Percentiles rank a stretch among this genome's conserved stretches.
Conservation (phyloP, 1,140 invertebrate genomes). For the Zaprionus camerounensis region DNA sequence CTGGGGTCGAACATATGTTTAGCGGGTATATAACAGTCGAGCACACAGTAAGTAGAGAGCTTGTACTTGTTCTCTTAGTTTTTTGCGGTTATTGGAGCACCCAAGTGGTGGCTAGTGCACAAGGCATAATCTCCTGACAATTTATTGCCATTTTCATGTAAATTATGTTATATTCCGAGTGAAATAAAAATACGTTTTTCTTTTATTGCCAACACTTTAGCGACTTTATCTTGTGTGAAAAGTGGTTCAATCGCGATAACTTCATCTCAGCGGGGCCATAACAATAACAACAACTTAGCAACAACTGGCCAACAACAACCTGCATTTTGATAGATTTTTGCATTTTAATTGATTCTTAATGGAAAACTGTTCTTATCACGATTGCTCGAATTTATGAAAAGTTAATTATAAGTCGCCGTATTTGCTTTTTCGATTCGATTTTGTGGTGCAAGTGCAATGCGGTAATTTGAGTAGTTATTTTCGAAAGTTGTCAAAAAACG, state of each 20-base stretch:
- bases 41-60: too few species aligned
- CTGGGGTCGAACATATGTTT: too few species aligned
- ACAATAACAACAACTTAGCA: neutral
- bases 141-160: conserved; percentile 75
- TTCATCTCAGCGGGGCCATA: conserved; percentile 49
- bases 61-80: neutral
- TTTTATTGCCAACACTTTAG: conserved; percentile 64
- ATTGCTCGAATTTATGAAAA: conserved; percentile 81
- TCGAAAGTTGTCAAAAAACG: conserved; percentile 68
- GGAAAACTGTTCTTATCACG: conserved; percentile 77
- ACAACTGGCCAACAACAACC: neutral
- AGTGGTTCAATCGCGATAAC: conserved; percentile 80
- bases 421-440: conserved; percentile 17
- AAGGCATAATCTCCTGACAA: conserved; percentile 61
- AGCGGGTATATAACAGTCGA: too few species aligned
- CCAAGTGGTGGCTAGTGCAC: conserved; percentile 3
- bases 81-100: conserved; percentile 56
- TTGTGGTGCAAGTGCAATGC: conserved; percentile 20
- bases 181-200: conserved; percentile 71
- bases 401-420: conserved; percentile 72
- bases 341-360: conserved; percentile 84
- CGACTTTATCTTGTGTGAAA: conserved; percentile 76
- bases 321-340: conserved; percentile 45
- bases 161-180: conserved; percentile 76
- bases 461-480: conserved; percentile 61